Evolutionary conservation across 1,140 invertebrate species (phyloP).

Genomic region (Tigriopus japonicus): DNA sequence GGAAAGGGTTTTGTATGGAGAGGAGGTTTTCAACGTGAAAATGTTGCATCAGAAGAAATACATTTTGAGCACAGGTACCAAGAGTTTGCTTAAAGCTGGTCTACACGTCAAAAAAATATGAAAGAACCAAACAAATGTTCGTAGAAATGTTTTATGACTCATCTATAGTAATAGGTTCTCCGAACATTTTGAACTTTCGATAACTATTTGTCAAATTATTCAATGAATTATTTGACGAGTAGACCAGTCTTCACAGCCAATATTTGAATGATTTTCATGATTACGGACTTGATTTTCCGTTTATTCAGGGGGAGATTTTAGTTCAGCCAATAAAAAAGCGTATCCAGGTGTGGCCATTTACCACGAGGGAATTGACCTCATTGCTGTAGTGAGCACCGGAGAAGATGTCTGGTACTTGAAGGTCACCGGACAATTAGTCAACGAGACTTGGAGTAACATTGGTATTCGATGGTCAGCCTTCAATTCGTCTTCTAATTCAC

Average conservation of each 20-base stretch:
- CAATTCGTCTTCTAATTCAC: too few species aligned
- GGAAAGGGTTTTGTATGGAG: background rate
- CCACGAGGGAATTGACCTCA: slow-evolving; percentile 8
- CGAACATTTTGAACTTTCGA: too few species aligned
- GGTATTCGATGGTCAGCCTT: background rate
- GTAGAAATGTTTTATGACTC: too few species aligned
- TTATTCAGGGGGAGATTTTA: background rate
- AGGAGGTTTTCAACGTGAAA: background rate
- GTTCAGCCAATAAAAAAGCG: background rate
- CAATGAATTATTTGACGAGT: too few species aligned
- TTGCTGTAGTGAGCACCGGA: slow-evolving; percentile 7
- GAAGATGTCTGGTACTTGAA: background rate
- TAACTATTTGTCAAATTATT: too few species aligned
- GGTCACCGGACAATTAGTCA: slow-evolving; percentile 6
- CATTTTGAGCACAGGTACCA: background rate
- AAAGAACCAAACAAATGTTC: too few species aligned
- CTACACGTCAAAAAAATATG: too few species aligned
- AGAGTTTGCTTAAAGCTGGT: too few species aligned
- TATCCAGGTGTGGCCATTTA: slow-evolving; percentile 3
- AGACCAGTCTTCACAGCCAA: too few species aligned
- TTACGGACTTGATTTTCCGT: too few species aligned
- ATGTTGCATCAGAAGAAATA: background rate
- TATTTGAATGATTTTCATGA: too few species aligned
- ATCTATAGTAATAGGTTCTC: too few species aligned
- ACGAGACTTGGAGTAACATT: slow-evolving; percentile 13